Evolutionary conservation across 2,888 invertebrate genomes (phyloP).

Genomic region (Eretmocerus hayati): DNA sequence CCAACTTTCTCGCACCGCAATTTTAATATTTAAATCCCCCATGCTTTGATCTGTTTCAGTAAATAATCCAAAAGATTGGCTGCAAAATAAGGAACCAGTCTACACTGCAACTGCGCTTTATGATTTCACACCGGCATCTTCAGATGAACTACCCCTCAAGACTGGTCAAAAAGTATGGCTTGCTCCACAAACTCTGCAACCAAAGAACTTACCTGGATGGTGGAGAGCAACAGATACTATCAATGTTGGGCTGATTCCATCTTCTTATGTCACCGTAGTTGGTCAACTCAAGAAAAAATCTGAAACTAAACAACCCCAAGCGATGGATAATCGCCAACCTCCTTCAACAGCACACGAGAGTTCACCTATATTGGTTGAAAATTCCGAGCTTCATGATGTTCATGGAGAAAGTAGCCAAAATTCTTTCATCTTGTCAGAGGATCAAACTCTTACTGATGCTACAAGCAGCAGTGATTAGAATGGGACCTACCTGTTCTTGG

Average conservation of each 20-base stretch:
- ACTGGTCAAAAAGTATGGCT: constrained; percentile 71
- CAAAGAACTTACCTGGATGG: constrained; percentile 49
- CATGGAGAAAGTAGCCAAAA: no score
- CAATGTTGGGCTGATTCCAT: constrained; percentile 39
- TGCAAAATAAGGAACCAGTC: constrained; percentile 51
- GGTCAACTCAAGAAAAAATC: constrained; percentile 37
- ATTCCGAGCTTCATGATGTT: constrained; percentile 12
- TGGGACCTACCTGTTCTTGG: no score
- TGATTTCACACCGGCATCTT: constrained; percentile 65
- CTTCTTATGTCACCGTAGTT: constrained; percentile 35
- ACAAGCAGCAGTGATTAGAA: no score
- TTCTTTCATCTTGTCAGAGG: no score
- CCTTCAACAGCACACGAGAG: constrained; percentile 1
- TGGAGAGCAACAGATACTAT: constrained; percentile 37
- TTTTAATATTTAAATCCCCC: no score
- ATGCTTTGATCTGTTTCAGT: constrained; percentile 51
- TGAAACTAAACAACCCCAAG: constrained; percentile 17
- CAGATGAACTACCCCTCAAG: constrained; percentile 70
- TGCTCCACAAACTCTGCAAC: constrained; percentile 80
- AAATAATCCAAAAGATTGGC: constrained; percentile 64
- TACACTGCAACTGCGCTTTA: constrained; percentile 61
- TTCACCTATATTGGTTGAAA: constrained; percentile 1
- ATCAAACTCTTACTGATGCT: no score
- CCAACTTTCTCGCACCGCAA: no score
- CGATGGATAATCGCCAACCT: constrained; percentile 5